Evolutionary conservation across 53 echinoderm and acorn worm species (phyloP).

Genomic region (Antedon mediterranea): DNA sequence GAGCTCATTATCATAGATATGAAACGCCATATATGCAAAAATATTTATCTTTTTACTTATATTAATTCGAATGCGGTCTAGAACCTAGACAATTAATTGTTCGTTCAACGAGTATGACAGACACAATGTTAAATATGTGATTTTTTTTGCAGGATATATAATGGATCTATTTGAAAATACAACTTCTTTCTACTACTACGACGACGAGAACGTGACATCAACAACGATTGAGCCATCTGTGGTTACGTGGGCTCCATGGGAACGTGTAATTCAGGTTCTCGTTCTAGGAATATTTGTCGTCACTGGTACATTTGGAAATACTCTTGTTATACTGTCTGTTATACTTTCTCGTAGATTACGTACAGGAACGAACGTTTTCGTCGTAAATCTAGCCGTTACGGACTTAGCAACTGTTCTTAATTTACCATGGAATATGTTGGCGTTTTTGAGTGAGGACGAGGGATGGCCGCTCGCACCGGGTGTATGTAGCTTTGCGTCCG

Average conservation of each 20-base stretch:
- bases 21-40: too few species aligned
- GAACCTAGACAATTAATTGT: too few species aligned
- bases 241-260: neutral
- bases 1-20: too few species aligned
- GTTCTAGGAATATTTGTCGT: neutral
- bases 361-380: neutral
- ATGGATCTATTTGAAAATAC: neutral
- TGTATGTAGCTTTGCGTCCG: conserved; percentile 59
- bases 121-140: too few species aligned
- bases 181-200: neutral
- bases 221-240: neutral
- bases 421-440: conserved; percentile 79
- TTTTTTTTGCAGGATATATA: neutral
- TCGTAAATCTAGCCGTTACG: neutral
- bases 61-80: too few species aligned
- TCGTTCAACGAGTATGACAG: too few species aligned
- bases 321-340: neutral
- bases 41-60: too few species aligned
- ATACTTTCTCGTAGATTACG: neutral
- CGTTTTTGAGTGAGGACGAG: conserved; percentile 55
- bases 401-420: conserved; percentile 53
- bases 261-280: neutral
- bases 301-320: neutral
- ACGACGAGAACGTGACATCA: neutral
- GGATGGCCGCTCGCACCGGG: conserved; percentile 62